Evolutionary conservation across 2,113 vertebrate genomes (phyloP).

Genomic region (Uropsilus gracilis): DNA sequence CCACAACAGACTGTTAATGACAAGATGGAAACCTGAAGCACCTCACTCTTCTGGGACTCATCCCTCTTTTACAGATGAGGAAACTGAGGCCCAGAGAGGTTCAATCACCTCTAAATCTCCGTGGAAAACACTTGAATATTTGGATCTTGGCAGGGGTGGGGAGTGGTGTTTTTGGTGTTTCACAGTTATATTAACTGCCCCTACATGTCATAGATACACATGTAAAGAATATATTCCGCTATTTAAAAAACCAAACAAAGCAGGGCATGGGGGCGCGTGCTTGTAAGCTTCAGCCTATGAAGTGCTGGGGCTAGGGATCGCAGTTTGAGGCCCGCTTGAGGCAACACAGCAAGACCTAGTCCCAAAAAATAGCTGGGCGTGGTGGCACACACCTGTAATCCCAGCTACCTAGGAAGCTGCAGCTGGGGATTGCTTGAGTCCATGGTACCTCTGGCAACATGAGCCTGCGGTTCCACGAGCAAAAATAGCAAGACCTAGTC

Average conservation of each 20-base stretch:
- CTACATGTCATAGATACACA: background rate
- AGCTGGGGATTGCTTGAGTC: too few species aligned
- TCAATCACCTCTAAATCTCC: background rate
- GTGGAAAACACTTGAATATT: background rate
- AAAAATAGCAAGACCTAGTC: too few species aligned
- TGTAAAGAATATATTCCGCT: slow-evolving; percentile 8
- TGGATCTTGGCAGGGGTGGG: background rate
- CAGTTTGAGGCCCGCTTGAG: too few species aligned
- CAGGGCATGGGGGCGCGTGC: too few species aligned
- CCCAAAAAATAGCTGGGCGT: too few species aligned
- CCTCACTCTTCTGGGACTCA: background rate
- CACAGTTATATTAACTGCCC: background rate
- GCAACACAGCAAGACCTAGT: too few species aligned
- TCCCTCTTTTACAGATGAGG: background rate
- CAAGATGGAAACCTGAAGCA: background rate
- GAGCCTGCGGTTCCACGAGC: too few species aligned
- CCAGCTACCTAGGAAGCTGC: too few species aligned
- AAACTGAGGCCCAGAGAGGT: background rate
- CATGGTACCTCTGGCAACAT: too few species aligned
- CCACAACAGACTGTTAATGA: background rate
- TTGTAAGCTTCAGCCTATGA: too few species aligned
- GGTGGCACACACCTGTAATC: too few species aligned
- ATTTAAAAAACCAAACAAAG: background rate
- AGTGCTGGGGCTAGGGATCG: too few species aligned
- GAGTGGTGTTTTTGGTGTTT: background rate